Base-by-base conservation (phyloP, 2,797 vertebrate genomes). In the Psittacula echo region DNA sequence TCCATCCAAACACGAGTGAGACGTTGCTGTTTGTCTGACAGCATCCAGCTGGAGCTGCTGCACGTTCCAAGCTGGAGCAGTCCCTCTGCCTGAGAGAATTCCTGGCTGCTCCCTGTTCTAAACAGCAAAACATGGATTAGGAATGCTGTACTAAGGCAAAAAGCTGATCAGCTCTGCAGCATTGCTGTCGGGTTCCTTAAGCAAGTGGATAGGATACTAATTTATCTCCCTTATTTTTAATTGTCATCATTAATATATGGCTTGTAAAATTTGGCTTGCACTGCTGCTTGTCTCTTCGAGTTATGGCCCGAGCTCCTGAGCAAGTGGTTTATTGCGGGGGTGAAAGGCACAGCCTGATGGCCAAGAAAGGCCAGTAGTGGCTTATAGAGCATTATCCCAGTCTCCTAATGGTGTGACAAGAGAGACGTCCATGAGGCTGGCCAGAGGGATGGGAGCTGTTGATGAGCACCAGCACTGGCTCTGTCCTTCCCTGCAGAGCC, bases 151-250 rank as follows among this genome's bases (percentile, higher is more conserved):
- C 54, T 61, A 75, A 72, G 68, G 37, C 73, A 76, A 48, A 76
- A 77, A 51, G 54, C 53, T 61, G 34, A 10, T 29, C 54, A 30
- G 37, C 12, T 39, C 3, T 8, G 45, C 50, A 3, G 3, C 5
- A 21, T 3, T 44, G 64, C 2, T 51, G 18, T 56, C 29, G n/a
- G 58, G 47, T 30, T 67, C 41, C 6, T 87, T 70, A 78, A 87
- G 50, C 34, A 22, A 85, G 61, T 11, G 50, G 37, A 8, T 3
- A 50, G 75, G 68, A 13, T 62, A 62, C 86, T 96, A 96, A 97
- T 97, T 90, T 87, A 60, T 89, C 65, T 30, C 62, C 92, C 60
- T 17, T 67, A 37, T 88, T 86, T 94, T 96, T 96, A 94, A 96
- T 94, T 85, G 73, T 53, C 90, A 56, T 85, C 88, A 80, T 92